Conservation (phyloP, 1,140 invertebrate genomes). For the Drosophila tsacasi region DNA sequence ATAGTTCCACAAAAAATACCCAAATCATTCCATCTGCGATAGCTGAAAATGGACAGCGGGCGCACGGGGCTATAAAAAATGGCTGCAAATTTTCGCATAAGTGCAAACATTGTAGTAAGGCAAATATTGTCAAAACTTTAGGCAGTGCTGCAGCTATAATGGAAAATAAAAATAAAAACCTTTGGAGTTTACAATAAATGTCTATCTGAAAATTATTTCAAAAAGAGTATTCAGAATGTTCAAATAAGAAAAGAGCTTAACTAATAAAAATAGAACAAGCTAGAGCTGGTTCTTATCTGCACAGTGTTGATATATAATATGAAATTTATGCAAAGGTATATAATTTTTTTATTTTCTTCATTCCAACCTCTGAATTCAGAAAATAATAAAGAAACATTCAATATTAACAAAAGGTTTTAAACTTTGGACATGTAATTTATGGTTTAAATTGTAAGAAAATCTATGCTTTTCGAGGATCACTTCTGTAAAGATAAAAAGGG, state of each 20-base stretch:
- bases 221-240: conserved; percentile 45
- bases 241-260: conserved; percentile 7
- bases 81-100: conserved; percentile 69
- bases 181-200: conserved; percentile 45
- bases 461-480: too few relatives aligned
- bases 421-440: background rate
- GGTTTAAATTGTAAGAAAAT: background rate
- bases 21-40: conserved; percentile 11
- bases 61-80: conserved; percentile 58
- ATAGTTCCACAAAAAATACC: conserved; percentile 31
- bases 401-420: background rate
- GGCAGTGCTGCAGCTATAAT: conserved; percentile 42
- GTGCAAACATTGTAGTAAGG: conserved; percentile 68
- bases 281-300: conserved; percentile 26
- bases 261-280: background rate
- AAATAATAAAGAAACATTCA: too few relatives aligned
- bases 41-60: conserved; percentile 8
- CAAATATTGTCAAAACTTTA: conserved; percentile 80
- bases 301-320: background rate
- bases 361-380: background rate
- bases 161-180: conserved; percentile 45
- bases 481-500: background rate
- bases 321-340: too few relatives aligned
- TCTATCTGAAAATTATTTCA: conserved; percentile 69
- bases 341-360: background rate